These are phyloP conservation scores for Polydrusus cervinus DNA, from an alignment of 2,888 invertebrate species.

Conservation along the genomic window DNA sequence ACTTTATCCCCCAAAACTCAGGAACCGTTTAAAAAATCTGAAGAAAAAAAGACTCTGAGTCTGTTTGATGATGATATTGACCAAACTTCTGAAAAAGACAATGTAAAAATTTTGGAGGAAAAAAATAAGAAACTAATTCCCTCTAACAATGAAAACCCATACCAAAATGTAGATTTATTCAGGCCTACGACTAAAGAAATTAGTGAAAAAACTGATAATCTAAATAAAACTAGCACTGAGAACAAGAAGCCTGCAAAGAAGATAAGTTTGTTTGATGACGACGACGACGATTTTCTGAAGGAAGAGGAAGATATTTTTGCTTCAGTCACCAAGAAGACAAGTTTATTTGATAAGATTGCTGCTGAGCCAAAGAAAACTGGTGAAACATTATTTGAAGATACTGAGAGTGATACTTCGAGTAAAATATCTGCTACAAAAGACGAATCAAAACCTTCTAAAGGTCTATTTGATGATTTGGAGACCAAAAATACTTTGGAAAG, in stretches of 20 bases:
- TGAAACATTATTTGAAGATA: conserved; percentile 60
- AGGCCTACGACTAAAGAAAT: conserved; percentile 33
- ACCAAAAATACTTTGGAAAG: not conserved
- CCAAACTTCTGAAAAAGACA: conserved; percentile 3
- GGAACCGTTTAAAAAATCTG: conserved; percentile 20
- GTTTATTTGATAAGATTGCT: conserved; percentile 17
- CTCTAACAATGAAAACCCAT: conserved; percentile 54
- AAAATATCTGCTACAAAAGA: conserved; percentile 46
- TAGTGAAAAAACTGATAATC: conserved; percentile 19
- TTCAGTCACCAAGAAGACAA: conserved; percentile 21
- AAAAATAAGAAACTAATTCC: conserved; percentile 46
- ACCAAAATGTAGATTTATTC: conserved; percentile 26
- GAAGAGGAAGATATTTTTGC: conserved; percentile 57
- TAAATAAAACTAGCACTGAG: not conserved
- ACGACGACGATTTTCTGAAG: conserved; percentile 52
- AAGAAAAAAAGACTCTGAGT: conserved; percentile 56
- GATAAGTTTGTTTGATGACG: conserved; percentile 58
- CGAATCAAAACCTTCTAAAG: conserved; percentile 10
- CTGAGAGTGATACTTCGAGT: conserved; percentile 34
- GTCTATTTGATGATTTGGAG: conserved; percentile 13
- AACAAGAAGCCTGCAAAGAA: conserved; percentile 44
- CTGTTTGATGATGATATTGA: conserved; percentile 64
- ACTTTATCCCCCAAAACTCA: not conserved
- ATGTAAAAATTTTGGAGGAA: not conserved
- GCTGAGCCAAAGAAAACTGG: not conserved